Base-by-base conservation (phyloP, 1,140 invertebrate genomes). In the Vanessa atalanta region DNA sequence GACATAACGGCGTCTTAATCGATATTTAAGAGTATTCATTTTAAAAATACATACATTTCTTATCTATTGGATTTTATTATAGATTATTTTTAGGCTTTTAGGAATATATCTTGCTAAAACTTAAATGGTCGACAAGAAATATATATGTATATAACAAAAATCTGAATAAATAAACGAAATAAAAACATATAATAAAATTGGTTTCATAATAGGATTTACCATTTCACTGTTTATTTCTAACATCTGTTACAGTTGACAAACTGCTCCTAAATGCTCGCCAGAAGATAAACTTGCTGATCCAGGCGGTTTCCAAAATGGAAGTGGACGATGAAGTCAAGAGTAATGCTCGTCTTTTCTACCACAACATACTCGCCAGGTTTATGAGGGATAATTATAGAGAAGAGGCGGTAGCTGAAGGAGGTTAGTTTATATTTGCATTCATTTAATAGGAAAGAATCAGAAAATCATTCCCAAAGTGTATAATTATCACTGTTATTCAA, bases 361-460 rank as follows among this genome's bases (percentile, higher is more conserved):
- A 92, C 68, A 88, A 88, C 61, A 88, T 90, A 53, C 74, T 92
- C 1, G 85, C 86, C 5, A 75, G 85, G 37, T 83, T 80, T 26
- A 91, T 92, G 90, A 79, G 79, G 43, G 90, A 92, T 37, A 89
- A 85, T 66, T 92, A 86, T 76, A 88, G 88, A 71, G 90, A 92
- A 0, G 89, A 90, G 65, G 80, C 80, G 2, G 79, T 84, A 5
- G 84, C 77, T 2, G 90, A 92, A 84, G 90, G 88, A 86, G 90
- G 90, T 72, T 75, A 63, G 43, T 68, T 64, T 75, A 20, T 60
- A 16, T 60, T 60, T 31, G 4, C 3, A 60, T 60, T 60, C 20
- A 20, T 14, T 26, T 15, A 6, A 23, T 57, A 16, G 47, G 11
- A 48, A 48, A 48, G 11, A 3, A 48, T 13, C 14, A 48, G 47